These are phyloP conservation scores for Drosophila seguyi DNA, from an alignment of 1,140 invertebrate genomes.

Conservation along the genomic window DNA sequence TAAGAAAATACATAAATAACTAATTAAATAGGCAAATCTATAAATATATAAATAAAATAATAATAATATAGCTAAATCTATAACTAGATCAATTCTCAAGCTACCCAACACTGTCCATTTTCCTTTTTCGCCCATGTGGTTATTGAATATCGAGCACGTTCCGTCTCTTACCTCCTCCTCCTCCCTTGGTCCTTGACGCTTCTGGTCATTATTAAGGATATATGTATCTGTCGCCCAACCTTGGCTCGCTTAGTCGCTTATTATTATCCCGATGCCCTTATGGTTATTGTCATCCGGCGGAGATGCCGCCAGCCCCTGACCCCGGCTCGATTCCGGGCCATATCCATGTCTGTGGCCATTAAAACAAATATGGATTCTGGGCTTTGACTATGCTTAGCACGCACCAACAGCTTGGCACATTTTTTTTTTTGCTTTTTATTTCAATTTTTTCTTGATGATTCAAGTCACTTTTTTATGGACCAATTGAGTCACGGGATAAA, in stretches of 20 bases:
- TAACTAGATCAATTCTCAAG: too few relatives aligned
- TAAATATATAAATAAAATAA: not conserved
- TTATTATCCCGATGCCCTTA: conserved; percentile 69
- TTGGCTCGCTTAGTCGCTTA: conserved; percentile 68
- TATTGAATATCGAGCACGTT: conserved; percentile 82
- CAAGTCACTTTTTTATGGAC: conserved; percentile 38
- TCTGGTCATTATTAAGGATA: conserved; percentile 78
- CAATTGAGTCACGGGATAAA: not conserved
- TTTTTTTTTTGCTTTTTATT: conserved; percentile 27
- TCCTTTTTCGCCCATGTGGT: conserved; percentile 46
- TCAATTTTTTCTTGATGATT: conserved; percentile 22
- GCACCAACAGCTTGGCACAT: conserved; percentile 63
- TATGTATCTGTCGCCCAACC: conserved; percentile 57
- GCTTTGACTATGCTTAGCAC: conserved; percentile 70
- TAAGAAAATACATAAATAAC: too few relatives aligned
- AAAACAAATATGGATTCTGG: conserved; percentile 66
- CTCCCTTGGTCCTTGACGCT: conserved; percentile 22
- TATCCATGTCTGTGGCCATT: conserved; percentile 57
- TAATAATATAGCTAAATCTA: too few relatives aligned
- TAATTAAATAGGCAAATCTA: too few relatives aligned
- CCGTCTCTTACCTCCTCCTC: conserved; percentile 7
- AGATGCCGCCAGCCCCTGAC: not conserved
- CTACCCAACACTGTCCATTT: conserved; percentile 15
- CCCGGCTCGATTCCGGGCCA: not conserved
- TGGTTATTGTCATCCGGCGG: conserved; percentile 63